Base-by-base conservation (phyloP, 35 echinoderm and acorn worm genomes). In the Chiridota heheva region DNA sequence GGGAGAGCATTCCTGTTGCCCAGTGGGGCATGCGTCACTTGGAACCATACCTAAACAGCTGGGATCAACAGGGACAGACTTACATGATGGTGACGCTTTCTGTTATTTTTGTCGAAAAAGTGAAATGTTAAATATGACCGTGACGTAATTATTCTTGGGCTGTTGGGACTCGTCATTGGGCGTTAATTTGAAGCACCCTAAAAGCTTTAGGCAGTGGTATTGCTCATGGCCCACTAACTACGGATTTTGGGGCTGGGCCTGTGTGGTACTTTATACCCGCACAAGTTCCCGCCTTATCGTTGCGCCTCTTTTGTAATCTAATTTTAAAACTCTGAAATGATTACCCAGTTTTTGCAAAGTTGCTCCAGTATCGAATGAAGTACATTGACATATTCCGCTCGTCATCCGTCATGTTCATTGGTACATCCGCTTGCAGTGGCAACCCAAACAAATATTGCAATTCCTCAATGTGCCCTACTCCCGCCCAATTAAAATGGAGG, bases 271-370 rank as follows among this genome's bases (percentile, higher is more conserved):
- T 64, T 13, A 29, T 17, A 13, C 60, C 29, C 60, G 7, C 29
- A 8, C 29, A 13, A 64, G 13, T 28, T 64, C 10, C 13, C 13
- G 7, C 1, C 18, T 16, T 66, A 66, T 66, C n/a, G 62, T 66
- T 24, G 1, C 20, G 58, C 58, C 0, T 60, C 18, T 27, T 60
- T 60, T 15, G 32, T 15, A 66, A 2, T 35, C 28, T 35, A 29
- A 69, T 69, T 31, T 1, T 20, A 8, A 69, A 30, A 35, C 0
- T 35, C 7, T n/a, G 40, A 28, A 32, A 40, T 69, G 22, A 8
- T 59, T 78, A 78, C 75, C 75, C 75, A 36, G 75, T 78, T 62
- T 61, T 78, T 24, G 75, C 75, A 25, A 78, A 78, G 26, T 78
- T 78, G 10, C 51, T 22, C 75, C 75, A 78, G 34, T 60, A 8